A percentile compares a stretch with the other conserved stretches of the same genome.
Evolutionary conservation across 2,113 vertebrate genomes (phyloP).

Genomic region (Chionis minor): DNA sequence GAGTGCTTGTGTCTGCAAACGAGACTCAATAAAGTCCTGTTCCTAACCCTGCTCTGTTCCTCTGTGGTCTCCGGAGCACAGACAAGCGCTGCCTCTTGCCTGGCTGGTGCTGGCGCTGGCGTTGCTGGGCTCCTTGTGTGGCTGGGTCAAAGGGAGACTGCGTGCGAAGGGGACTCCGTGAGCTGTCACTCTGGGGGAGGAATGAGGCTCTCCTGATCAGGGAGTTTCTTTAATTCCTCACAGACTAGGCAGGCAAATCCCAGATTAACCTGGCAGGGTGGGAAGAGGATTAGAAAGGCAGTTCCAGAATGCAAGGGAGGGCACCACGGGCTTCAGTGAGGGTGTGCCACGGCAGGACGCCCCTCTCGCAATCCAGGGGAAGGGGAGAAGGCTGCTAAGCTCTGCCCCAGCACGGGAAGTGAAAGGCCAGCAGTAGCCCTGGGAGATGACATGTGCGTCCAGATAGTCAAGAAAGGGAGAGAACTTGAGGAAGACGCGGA

Average conservation of each 20-base stretch:
- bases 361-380: not conserved
- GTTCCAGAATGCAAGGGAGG: not conserved
- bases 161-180: rapidly evolving
- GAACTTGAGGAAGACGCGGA: not conserved
- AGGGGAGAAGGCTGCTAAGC: not conserved
- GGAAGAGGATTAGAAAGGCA: constrained; percentile 51
- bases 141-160: not conserved
- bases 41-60: not conserved
- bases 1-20: not conserved
- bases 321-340: rapidly evolving
- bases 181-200: not conserved
- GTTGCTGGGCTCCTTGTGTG: not conserved
- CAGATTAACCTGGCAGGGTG: constrained; percentile 57
- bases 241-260: constrained; percentile 52
- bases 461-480: not conserved
- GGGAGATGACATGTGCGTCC: not conserved
- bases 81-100: not conserved
- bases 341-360: rapidly evolving
- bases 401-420: not conserved
- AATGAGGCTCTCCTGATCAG: not conserved
- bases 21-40: constrained; percentile 3
- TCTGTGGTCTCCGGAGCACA: not conserved
- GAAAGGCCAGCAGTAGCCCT: not conserved
- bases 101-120: not conserved
- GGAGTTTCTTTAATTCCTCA: constrained; percentile 45